phyloP scores from a whole-genome alignment of 2,113 vertebrate genomes.

The Trogon surrucura region DNA sequence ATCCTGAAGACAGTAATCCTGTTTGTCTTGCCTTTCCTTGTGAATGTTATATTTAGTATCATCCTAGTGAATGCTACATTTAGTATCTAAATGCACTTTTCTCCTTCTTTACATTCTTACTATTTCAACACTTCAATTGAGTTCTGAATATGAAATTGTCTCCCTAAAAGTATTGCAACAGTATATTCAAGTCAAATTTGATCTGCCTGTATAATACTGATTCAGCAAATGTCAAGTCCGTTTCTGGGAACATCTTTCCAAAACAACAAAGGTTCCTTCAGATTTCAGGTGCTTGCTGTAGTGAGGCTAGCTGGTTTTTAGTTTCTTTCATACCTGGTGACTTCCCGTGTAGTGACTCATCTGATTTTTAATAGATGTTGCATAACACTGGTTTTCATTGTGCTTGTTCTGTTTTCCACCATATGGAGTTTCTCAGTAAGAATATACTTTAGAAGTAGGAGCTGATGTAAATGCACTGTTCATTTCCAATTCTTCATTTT shows the following conservation, averaged over 20 bases:
- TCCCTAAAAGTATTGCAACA: neutral
- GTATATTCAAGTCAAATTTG: neutral
- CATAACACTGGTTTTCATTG: slow-evolving; percentile 44
- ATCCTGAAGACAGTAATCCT: neutral
- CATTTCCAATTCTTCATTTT: neutral
- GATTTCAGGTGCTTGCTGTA: neutral
- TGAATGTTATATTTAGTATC: neutral
- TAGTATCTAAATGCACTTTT: neutral
- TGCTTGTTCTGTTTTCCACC: slow-evolving; percentile 38
- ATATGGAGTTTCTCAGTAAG: slow-evolving; percentile 40
- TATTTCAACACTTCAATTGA: neutral
- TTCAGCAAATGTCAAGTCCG: neutral
- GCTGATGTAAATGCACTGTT: neutral
- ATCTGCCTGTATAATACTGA: neutral
- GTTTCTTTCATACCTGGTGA: slow-evolving; percentile 18
- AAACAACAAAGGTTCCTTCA: neutral
- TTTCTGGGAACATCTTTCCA: neutral
- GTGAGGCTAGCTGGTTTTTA: neutral
- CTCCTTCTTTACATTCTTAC: neutral
- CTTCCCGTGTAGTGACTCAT: slow-evolving; percentile 41
- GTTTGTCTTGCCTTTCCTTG: neutral
- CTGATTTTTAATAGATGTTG: slow-evolving; percentile 59
- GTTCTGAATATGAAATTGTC: neutral
- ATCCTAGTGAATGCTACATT: neutral
- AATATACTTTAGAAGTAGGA: neutral